These are phyloP conservation scores for Morpho helenor DNA, from an alignment of 2,888 invertebrate species.

Conservation along the genomic window DNA sequence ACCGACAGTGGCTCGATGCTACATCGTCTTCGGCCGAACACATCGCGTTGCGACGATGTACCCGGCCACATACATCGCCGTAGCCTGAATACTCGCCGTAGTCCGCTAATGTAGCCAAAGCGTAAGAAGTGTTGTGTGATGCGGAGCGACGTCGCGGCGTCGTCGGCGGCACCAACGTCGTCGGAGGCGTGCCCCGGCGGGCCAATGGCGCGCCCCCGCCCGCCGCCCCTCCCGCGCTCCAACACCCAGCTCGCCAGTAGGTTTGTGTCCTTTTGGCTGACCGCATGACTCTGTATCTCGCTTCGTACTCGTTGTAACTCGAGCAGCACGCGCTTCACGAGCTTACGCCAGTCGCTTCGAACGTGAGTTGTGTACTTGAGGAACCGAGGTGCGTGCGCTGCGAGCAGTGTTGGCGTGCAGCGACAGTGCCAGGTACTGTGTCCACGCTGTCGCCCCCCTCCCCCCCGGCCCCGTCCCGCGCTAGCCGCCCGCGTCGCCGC, in stretches of 20 bases:
- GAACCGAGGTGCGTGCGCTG: conserved; percentile 48
- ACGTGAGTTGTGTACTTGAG: conserved; percentile 56
- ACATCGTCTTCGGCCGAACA: no score
- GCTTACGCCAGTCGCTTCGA: conserved; percentile 65
- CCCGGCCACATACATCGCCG: no score
- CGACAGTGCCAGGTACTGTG: conserved; percentile 67
- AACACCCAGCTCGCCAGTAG: conserved; percentile 74
- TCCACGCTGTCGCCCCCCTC: conserved; percentile 38
- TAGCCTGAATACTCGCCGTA: no score
- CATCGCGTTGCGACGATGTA: no score
- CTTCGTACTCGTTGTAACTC: conserved; percentile 72
- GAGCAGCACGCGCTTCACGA: conserved; percentile 71
- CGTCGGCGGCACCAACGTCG: conserved; percentile 40
- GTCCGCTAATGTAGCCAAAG: conserved; percentile 5
- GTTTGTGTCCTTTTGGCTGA: conserved; percentile 80
- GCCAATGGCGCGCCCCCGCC: conserved; percentile 70
- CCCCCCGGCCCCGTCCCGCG: conserved; percentile 32
- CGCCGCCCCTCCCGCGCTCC: conserved; percentile 50
- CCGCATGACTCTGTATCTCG: conserved; percentile 80
- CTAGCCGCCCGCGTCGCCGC: conserved; percentile 37
- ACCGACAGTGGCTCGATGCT: no score
- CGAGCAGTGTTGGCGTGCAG: conserved; percentile 56
- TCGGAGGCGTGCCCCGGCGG: conserved; percentile 70
- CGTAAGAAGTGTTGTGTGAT: conserved; percentile 38
- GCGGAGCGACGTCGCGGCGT: conserved; percentile 33